Evolutionary conservation across 1,140 invertebrate genomes (phyloP), one percentile per base, ranked within the genome.

Genomic region (Drosophila lacteicornis): DNA sequence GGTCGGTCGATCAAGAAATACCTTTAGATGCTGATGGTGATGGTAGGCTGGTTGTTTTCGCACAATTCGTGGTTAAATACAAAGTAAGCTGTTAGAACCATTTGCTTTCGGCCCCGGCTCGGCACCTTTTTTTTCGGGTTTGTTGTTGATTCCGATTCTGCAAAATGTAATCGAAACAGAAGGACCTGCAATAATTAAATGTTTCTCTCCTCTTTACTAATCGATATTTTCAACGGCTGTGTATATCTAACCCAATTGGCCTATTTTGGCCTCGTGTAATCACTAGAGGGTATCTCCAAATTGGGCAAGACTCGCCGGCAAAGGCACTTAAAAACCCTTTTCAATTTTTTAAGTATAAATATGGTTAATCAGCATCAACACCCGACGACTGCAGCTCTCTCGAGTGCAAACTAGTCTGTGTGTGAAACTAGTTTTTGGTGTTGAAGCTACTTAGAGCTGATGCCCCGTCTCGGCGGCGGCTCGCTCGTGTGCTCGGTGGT

Each of bases 1-100:
- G 38, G 50, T 45, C 67, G 63, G 53, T 69, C 75, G 75, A 78
- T 78, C 75, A 78, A 78, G 75, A 78, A 78, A 61, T 53, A 57
- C 65, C 65, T 60, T 78, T 69, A 75, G 74, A 75, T 75, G 73
- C 45, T 60, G 75, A 69, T 60, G 75, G 56, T 69, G 74, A 68
- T 78, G 75, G 56, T 70, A 78, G 53, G 74, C 40, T 76, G 63
- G 75, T 78, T 55, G 45, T 78, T 77, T 78, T 67, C 65, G 75
- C 75, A 69, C 75, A 77, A 68, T 60, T 69, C 56, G 38, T 74
- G 70, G n/a, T 51, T 74, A 73, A 60, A 73, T 73, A 73, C 70
- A 60, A 73, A 74, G 69, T 73, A 74, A 59, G 46, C 68, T 60
- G 70, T 73, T 74, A 73, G 45, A 73, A 74, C 46, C 55, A 73